Evolutionary conservation across 2,888 invertebrate genomes (phyloP).

Genomic region (Nemapogon koenigi): DNA sequence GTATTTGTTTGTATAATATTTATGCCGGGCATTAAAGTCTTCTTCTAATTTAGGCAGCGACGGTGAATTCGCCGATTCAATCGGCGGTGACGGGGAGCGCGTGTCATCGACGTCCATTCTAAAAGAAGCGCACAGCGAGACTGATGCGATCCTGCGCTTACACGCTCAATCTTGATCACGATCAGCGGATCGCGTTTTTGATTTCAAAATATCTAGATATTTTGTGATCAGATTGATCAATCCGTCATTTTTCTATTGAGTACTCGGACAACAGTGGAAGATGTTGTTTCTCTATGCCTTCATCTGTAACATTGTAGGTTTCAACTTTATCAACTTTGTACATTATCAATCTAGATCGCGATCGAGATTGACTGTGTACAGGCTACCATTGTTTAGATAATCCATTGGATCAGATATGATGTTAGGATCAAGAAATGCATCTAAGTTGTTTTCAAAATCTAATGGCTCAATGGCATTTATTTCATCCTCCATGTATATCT

Average conservation of each 20-base stretch:
- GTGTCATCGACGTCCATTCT: not conserved
- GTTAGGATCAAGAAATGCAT: too few species aligned
- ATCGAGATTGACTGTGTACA: not conserved
- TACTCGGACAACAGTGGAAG: too few species aligned
- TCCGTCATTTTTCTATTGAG: too few species aligned
- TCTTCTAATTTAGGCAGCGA: not conserved
- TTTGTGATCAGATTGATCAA: not conserved
- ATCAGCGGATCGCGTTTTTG: not conserved
- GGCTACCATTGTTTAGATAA: too few species aligned
- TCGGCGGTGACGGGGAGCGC: too few species aligned
- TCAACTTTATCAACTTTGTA: not conserved
- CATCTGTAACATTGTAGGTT: too few species aligned
- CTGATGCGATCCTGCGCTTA: not conserved
- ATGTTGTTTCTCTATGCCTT: too few species aligned
- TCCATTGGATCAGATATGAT: too few species aligned
- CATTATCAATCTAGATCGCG: slow-evolving; percentile 2
- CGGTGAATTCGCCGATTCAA: too few species aligned
- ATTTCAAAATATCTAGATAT: not conserved
- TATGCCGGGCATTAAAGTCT: not conserved
- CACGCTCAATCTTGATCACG: not conserved
- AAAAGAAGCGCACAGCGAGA: not conserved
- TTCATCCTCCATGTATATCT: too few species aligned
- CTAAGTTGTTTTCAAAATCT: too few species aligned
- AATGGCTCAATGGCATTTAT: too few species aligned
- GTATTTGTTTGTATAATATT: not conserved